A percentile compares a stretch with the other conserved stretches of the same genome.
Conservation (phyloP, 2,888 invertebrate genomes). For the Aleiodes alternator region DNA sequence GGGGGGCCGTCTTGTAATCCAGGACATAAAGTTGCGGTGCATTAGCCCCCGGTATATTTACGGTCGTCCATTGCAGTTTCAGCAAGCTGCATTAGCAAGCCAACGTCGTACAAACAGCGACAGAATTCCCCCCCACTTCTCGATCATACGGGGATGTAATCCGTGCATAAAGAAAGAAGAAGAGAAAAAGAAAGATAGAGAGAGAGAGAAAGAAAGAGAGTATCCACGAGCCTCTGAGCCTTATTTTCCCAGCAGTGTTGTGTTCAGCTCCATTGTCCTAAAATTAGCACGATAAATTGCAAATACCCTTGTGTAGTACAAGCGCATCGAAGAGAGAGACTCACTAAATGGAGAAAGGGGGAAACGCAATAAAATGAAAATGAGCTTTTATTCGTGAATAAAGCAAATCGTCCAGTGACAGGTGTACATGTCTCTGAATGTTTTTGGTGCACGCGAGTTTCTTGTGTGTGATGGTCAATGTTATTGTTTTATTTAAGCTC, state of each 20-base stretch:
- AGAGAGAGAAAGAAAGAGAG: slow-evolving; percentile 42
- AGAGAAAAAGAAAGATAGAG: neutral
- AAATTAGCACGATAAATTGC: slow-evolving; percentile 68
- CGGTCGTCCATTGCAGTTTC: slow-evolving; percentile 55
- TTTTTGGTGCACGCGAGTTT: slow-evolving; percentile 16
- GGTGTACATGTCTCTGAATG: slow-evolving; percentile 25
- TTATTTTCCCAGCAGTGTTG: slow-evolving; percentile 2
- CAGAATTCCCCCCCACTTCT: slow-evolving; percentile 40
- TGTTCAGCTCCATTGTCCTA: slow-evolving; percentile 61
- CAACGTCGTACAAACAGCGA: slow-evolving; percentile 54
- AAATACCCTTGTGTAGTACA: slow-evolving; percentile 38
- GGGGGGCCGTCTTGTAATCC: slow-evolving; percentile 63
- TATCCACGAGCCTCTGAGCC: slow-evolving; percentile 33
- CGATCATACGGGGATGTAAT: slow-evolving; percentile 49
- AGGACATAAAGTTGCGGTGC: slow-evolving; percentile 66
- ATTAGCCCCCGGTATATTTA: slow-evolving; percentile 70
- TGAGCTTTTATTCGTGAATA: slow-evolving; percentile 24
- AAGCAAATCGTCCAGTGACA: slow-evolving; percentile 28
- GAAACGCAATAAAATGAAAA: neutral
- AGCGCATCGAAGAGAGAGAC: slow-evolving; percentile 14
- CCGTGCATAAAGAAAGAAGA: slow-evolving; percentile 31
- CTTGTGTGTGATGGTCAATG: slow-evolving; percentile 11
- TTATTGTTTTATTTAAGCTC: slow-evolving; percentile 2
- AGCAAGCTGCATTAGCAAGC: slow-evolving; percentile 38
- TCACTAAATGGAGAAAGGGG: slow-evolving; percentile 7